A percentile compares a stretch with the other conserved stretches of the same genome.
Evolutionary conservation across 2,888 invertebrate genomes (phyloP).

Genomic region (Polyploca ridens): DNA sequence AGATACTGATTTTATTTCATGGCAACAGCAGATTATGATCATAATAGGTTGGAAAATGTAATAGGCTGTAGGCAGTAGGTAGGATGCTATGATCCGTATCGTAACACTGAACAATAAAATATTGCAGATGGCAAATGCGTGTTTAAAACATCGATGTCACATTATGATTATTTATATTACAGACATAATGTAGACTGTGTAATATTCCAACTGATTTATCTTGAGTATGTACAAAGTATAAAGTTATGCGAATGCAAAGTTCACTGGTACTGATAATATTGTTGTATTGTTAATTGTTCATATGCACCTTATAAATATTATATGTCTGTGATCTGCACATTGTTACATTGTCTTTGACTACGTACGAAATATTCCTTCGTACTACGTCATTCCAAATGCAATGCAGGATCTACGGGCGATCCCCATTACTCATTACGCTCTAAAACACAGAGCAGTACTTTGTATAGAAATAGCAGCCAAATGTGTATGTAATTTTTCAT

Average conservation of each 20-base stretch:
- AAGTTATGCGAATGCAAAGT: too few relatives aligned
- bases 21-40: background rate
- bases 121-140: background rate
- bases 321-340: too few relatives aligned
- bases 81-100: background rate
- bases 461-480: conserved; percentile 4
- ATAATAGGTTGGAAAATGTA: background rate
- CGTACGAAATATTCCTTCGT: background rate
- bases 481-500: background rate
- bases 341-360: background rate
- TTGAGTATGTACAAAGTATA: too few relatives aligned
- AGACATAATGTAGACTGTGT: background rate
- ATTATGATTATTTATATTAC: background rate
- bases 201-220: background rate
- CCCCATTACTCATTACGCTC: conserved; percentile 6
- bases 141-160: background rate
- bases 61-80: background rate
- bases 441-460: conserved; percentile 4
- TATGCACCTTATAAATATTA: too few relatives aligned
- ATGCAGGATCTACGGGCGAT: background rate
- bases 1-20: background rate
- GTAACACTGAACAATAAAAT: background rate
- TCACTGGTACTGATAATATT: too few relatives aligned
- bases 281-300: background rate
- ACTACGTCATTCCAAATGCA: background rate